phyloP scores from a whole-genome alignment of 2,113 vertebrate genomes.

The Cyphotilapia sp. region DNA sequence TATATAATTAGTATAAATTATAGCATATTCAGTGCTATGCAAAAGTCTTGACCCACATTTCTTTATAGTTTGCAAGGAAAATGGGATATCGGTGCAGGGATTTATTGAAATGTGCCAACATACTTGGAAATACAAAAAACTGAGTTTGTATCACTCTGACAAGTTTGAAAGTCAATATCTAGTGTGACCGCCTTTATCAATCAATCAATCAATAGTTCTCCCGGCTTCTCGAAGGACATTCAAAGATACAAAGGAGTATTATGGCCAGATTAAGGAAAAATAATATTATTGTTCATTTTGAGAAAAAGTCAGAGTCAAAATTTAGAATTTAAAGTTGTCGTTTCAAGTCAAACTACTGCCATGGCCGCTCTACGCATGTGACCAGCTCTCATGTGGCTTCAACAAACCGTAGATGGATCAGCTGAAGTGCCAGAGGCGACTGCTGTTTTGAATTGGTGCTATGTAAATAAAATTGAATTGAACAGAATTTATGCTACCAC shows the following conservation, averaged over 20 bases:
- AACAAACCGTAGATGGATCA: background rate
- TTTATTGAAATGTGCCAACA: background rate
- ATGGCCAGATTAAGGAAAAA: background rate
- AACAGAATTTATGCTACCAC: background rate
- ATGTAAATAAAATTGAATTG: background rate
- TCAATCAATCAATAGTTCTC: background rate
- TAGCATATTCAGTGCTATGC: background rate
- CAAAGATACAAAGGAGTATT: background rate
- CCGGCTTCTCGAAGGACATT: background rate
- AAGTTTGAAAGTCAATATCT: background rate
- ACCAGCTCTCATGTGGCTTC: background rate
- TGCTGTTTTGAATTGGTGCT: background rate
- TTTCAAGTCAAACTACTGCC: background rate
- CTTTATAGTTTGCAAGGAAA: background rate
- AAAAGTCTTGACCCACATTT: background rate
- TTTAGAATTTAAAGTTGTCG: background rate
- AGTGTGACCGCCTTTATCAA: background rate
- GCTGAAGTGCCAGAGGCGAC: background rate
- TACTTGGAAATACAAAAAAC: background rate
- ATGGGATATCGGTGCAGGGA: background rate
- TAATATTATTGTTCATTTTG: background rate
- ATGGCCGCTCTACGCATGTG: background rate
- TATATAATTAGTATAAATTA: background rate
- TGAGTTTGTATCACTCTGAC: background rate
- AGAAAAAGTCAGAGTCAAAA: background rate